Base-by-base conservation (phyloP, 2,113 vertebrate species). In the Nothoprocta perdicaria region DNA sequence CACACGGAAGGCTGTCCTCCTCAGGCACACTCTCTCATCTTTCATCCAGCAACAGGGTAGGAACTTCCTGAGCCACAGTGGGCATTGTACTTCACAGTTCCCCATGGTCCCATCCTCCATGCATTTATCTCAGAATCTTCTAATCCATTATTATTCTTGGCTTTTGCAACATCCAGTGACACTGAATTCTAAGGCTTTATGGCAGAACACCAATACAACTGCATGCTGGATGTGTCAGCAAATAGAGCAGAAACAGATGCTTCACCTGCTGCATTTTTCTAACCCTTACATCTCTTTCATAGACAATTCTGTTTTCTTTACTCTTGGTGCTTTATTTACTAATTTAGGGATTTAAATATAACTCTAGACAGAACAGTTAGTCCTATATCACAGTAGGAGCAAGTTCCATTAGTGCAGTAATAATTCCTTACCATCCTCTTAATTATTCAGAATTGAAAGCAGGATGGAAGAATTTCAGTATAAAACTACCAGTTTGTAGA, bases 41-140 rank as follows among this genome's bases (percentile, higher is more conserved):
- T 86, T 80, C 68, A 33, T 29, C 61, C 57, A 65, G 22, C 18
- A 60, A 81, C 68, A 78, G 46, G 77, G n/a, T 35, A 17, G 46
- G 23, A 35, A 19, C n/a, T 35, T 35, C 46, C 46, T 50, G 61
- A 81, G 69, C 31, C 63, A 16, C 46, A 46, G 57, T 12, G 31
- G 68, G 23, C n/a, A 46, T 81, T 1, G 2, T 23, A 29, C 75
- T 73, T 86, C 55, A 27, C 68, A 72, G 52, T 61, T 21, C 61
- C 89, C 31, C 77, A 0, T 67, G 23, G 77, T 78, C 41, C 50
- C 67, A 1, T 85, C 41, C n/a, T 80, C n/a, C 6, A 0, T 77
- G 60, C 76, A 50, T 73, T 91, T 89, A 33, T 53, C 65, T 88
- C n/a, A 87, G 93, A 62, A 75, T 84, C 46, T 68, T 76, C 45